Evolutionary conservation across 2,113 vertebrate genomes (phyloP), one percentile per base, ranked within the genome.

Genomic region (Bubo blakistoni): DNA sequence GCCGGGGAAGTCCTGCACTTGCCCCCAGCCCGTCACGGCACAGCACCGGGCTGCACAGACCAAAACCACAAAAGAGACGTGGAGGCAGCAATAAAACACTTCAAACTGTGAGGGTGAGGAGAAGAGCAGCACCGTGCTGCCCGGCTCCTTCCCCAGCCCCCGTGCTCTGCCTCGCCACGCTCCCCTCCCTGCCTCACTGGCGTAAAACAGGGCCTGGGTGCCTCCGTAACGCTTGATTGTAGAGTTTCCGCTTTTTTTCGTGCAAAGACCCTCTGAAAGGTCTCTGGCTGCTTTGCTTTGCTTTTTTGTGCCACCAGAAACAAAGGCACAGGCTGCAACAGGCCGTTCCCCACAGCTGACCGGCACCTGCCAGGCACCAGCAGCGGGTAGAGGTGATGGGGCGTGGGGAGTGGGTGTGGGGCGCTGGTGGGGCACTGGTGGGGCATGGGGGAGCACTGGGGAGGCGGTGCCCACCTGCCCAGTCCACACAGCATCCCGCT

Each of bases 291-390:
- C 67, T 70, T 69, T 17, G 46, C 13, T 63, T 40, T 65, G 59
- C 8, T 27, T 13, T 61, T 63, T 59, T 22, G 6, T 65, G 42
- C 42, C 38, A 3, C 24, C 38, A 19, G 62, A 36, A 69, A 10
- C 55, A 36, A 20, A 10, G 89, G 15, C 20, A 1, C 1, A 7
- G 49, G 16, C 44, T 58, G 29, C 16, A 32, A 21, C 19, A 15
- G 13, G 32, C 44, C 3, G 2, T 7, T 20, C 42, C 3, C 11
- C 13, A 30, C n/a, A 54, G 79, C 55, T 0, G 4, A 21, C 24
- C 1, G 2, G 40, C 42, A 76, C 46, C 3, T 1, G 34, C 27
- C 0, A 5, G 16, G 62, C 1, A 3, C 13, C 25, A 11, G 69
- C 17, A 6, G 24, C 11, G 55, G 62, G n/a, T 2, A 4, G 69